Evolutionary conservation across 2,113 vertebrate species (phyloP).

Genomic region (Alexandromys fortis): DNA sequence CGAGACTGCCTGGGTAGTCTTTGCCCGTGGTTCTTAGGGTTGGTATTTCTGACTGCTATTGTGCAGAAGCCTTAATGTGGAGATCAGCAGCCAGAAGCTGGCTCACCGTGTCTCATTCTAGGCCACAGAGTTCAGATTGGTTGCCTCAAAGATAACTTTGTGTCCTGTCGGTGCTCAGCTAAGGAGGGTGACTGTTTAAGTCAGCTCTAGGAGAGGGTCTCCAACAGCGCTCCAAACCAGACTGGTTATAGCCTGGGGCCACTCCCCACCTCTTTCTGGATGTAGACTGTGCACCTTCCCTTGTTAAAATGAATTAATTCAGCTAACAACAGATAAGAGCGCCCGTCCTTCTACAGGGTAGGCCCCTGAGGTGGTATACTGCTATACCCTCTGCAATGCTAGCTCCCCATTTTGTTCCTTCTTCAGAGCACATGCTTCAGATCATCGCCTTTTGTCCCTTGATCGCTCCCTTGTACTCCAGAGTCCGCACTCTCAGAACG

Average conservation of each 20-base stretch:
- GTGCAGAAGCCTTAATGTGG: neutral
- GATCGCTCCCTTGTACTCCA: neutral
- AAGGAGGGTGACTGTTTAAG: neutral
- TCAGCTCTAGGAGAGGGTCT: neutral
- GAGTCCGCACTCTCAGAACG: neutral
- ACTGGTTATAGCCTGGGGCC: too few species aligned
- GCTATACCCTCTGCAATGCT: rapidly evolving
- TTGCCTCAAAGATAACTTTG: neutral
- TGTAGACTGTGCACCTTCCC: neutral
- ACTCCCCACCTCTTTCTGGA: neutral
- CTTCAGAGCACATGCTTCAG: too few species aligned
- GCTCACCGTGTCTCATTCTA: neutral
- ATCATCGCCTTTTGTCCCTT: neutral
- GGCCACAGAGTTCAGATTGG: neutral
- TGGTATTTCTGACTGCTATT: neutral
- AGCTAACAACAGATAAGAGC: rapidly evolving
- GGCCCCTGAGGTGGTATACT: neutral
- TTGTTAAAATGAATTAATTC: neutral
- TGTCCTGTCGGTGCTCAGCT: neutral
- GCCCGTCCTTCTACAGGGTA: too few species aligned
- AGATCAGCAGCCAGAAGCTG: neutral
- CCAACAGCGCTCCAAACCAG: neutral
- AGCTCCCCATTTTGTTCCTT: neutral
- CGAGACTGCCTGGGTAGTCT: neutral
- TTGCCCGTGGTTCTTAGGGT: neutral